Evolutionary conservation across 1,140 invertebrate genomes (phyloP), one percentile per base, ranked within the genome.

Genomic region (Cyrtorhinus lividipennis): DNA sequence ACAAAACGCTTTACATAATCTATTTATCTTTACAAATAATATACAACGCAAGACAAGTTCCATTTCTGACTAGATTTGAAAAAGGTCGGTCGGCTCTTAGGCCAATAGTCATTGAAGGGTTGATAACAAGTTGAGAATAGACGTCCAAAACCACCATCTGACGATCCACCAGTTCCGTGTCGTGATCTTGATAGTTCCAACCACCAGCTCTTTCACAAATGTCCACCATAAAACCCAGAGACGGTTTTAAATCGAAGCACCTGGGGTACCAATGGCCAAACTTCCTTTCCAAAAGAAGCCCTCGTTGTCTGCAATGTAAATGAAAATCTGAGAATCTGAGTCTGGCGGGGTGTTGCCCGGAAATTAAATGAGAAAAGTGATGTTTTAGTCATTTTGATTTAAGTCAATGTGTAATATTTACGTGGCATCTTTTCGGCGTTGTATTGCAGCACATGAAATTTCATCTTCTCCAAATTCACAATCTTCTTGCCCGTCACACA

Each of bases 401-500:
- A n/a, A n/a, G n/a, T n/a, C n/a, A n/a, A n/a, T n/a, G n/a, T n/a
- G n/a, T n/a, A n/a, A n/a, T n/a, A n/a, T n/a, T n/a, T n/a, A n/a
- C n/a, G n/a, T n/a, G n/a, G n/a, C n/a, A n/a, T n/a, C n/a, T n/a
- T n/a, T n/a, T n/a, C n/a, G n/a, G n/a, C n/a, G n/a, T 38, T 38
- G 30, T 38, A 38, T 38, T 5, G 30, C 30, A 8, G 15, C 5
- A 60, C 83, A 86, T 5, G 70, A 44, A 3, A 67, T 65, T 70
- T 88, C 87, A 68, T 90, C 87, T 48, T 86, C 81, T 1, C 80
- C 81, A 64, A 81, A 74, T 0, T 80, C 78, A 72, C 87, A 90
- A 68, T 90, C 86, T 0, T 67, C 66, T 1, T 80, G 71, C 13
- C 80, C 82, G 67, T 90, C 86, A 68, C 86, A 90, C 1, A 88